These are phyloP conservation scores for Excalfactoria chinensis DNA, from an alignment of 2,113 vertebrate genomes.

Conservation along the genomic window DNA sequence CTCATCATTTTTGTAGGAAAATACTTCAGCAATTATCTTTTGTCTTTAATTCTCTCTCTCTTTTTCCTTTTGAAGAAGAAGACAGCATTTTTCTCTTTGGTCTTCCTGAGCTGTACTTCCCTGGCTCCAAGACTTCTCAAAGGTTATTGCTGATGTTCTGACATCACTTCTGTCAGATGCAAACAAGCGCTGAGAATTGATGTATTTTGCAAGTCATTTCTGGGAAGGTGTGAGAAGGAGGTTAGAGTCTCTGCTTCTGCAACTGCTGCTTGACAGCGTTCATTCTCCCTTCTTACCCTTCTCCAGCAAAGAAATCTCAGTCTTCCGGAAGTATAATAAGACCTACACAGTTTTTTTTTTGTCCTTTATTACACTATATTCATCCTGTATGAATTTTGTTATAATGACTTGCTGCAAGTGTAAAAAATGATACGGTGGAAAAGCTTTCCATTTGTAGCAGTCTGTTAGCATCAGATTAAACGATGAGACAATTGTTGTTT, in stretches of 20 bases:
- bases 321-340: background rate
- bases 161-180: background rate
- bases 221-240: background rate
- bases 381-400: conserved; percentile 26
- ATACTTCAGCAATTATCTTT: background rate
- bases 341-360: background rate
- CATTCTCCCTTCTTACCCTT: background rate
- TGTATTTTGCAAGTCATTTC: background rate
- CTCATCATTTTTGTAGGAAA: background rate
- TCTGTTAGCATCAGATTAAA: conserved; percentile 20
- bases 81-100: background rate
- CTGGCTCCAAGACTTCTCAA: background rate
- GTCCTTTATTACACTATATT: background rate
- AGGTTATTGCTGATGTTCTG: background rate
- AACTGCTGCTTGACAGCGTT: background rate
- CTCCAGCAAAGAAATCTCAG: background rate
- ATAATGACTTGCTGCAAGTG: conserved; percentile 14
- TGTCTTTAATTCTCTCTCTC: background rate
- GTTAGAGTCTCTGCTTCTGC: background rate
- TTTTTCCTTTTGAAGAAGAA: background rate
- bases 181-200: background rate
- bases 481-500: background rate
- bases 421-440: background rate
- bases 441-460: background rate
- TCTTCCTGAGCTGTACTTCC: background rate